phyloP scores from a whole-genome alignment of 2,113 vertebrate genomes.

The Australoheros scitulus region DNA sequence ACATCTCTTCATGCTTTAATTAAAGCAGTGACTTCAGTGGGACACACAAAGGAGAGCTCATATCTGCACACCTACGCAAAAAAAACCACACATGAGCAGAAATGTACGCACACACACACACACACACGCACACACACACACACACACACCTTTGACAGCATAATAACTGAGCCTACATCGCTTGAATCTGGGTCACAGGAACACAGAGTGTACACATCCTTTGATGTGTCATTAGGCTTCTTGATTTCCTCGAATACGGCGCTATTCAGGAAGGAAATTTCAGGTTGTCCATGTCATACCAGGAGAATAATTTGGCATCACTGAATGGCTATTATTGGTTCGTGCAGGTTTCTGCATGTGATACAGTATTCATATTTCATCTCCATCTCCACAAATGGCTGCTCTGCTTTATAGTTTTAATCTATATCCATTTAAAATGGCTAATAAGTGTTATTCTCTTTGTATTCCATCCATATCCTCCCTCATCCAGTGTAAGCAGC shows the following conservation, averaged over 20 bases:
- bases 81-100: not conserved
- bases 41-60: slow-evolving; percentile 35
- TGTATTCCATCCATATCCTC: slow-evolving; percentile 19
- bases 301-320: slow-evolving; percentile 25
- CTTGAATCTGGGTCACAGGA: slow-evolving; percentile 68
- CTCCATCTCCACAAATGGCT: slow-evolving; percentile 9
- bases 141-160: slow-evolving; percentile 46
- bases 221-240: slow-evolving; percentile 66
- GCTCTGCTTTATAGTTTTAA: slow-evolving; percentile 22
- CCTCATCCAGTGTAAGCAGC: slow-evolving; percentile 44
- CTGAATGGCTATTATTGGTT: slow-evolving; percentile 29
- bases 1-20: slow-evolving; percentile 60
- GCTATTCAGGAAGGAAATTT: slow-evolving; percentile 34
- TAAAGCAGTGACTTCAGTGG: slow-evolving; percentile 51
- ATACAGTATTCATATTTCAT: not conserved
- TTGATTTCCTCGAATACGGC: slow-evolving; percentile 47
- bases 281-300: slow-evolving; percentile 34
- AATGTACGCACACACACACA: slow-evolving; percentile 13
- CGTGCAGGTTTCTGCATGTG: slow-evolving; percentile 29
- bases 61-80: slow-evolving; percentile 43
- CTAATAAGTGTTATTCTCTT: slow-evolving; percentile 29
- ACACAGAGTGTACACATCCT: slow-evolving; percentile 26
- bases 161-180: slow-evolving; percentile 58
- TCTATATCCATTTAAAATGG: slow-evolving; percentile 48
- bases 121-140: slow-evolving; percentile 20